These are phyloP conservation scores for Nasonia oneida DNA, from an alignment of 2,888 invertebrate species.

Conservation along the genomic window DNA sequence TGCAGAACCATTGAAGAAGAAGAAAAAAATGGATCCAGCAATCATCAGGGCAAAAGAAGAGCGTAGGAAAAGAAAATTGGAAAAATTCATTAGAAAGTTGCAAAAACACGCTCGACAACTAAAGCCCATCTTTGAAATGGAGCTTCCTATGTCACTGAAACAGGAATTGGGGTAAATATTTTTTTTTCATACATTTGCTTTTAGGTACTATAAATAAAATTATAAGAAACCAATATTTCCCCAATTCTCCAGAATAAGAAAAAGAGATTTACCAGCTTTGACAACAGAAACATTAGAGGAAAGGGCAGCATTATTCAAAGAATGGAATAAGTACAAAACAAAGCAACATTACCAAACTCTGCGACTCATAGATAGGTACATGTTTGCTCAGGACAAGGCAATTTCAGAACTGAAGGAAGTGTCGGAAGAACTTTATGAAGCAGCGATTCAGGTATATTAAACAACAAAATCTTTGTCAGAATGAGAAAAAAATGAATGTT, in stretches of 20 bases:
- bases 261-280: slow-evolving; percentile 80
- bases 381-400: slow-evolving; percentile 88
- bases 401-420: slow-evolving; percentile 88
- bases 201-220: not conserved
- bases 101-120: slow-evolving; percentile 90
- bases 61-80: slow-evolving; percentile 89
- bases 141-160: slow-evolving; percentile 85
- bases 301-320: slow-evolving; percentile 85
- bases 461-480: not conserved
- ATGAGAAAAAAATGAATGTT: slow-evolving; percentile 14
- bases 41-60: slow-evolving; percentile 91
- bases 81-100: slow-evolving; percentile 91
- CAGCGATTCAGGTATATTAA: slow-evolving; percentile 87
- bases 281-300: slow-evolving; percentile 83
- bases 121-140: slow-evolving; percentile 94
- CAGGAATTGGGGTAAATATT: slow-evolving; percentile 83
- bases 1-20: slow-evolving; percentile 95
- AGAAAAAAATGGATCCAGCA: slow-evolving; percentile 91
- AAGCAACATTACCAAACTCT: slow-evolving; percentile 84
- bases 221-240: slow-evolving; percentile 16
- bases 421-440: slow-evolving; percentile 92
- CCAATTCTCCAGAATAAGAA: slow-evolving; percentile 69
- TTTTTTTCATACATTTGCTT: not conserved
- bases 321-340: slow-evolving; percentile 88
- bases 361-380: slow-evolving; percentile 85